Base-by-base conservation (phyloP, 1,140 invertebrate species). In the Lordiphosa stackelbergi region DNA sequence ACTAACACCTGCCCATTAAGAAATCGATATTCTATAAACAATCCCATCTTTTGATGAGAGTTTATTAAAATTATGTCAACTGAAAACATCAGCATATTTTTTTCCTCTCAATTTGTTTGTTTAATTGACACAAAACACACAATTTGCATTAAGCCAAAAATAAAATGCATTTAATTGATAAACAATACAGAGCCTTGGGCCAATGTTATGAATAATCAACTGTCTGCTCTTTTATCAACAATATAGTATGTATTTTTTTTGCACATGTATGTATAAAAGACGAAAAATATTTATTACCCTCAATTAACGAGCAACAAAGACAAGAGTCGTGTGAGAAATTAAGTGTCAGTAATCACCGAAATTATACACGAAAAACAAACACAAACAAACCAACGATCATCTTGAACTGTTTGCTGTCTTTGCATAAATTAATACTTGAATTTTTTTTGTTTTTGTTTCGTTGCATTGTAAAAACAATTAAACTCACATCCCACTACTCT, bases 221-320 rank as follows among this genome's bases (percentile, higher is more conserved):
- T 8, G 28, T 31, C 28, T 31, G 6, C 2, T 1, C 28, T 31
- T 7, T 5, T 31, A 31, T 31, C 28, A 31, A 31, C 28, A 31
- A 31, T 31, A 28, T 28, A 1, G 6, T 28, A 28, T 28, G 8
- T 8, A 63, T 34, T 43, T 16, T 16, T 37, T 40, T 58, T 19
- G 19, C 19, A 19, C 19, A 19, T 16, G 16, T 68, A 36, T 28
- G 7, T 48, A 53, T 24, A 45, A 37, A 56, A 16, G 16, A 42
- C 19, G 37, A 31, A 36, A 54, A 48, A 72, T 57, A 77, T 72
- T 54, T 34, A 77, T 73, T 68, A 59, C 58, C 77, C 59, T 68
- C 73, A 78, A 77, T 78, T 72, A 55, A 55, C 36, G 45, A 36
- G 37, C 42, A 8, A 46, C 37, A 71, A 35, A 45, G 11, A 24